Base-by-base conservation (phyloP, 2,113 vertebrate genomes). In the Lampris megalopsis region DNA sequence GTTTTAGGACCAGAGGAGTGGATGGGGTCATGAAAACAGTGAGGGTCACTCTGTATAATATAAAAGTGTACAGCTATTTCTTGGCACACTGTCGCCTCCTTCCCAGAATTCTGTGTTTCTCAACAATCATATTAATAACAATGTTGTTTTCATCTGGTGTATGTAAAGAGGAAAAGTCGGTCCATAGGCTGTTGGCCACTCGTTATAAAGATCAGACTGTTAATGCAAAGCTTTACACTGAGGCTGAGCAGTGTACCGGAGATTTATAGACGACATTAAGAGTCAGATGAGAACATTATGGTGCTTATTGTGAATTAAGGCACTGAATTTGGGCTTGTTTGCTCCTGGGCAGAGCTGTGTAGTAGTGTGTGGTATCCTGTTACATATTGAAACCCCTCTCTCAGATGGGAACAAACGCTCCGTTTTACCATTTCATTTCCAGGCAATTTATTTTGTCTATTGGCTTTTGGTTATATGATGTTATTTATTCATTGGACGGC, bases 241-340 rank as follows among this genome's bases (percentile, higher is more conserved):
- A 91, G 82, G 86, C 75, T 86, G 82, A 88, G 84, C 86, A 86
- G 89, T 84, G 84, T 71, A 80, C 53, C 53, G 13, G 80, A 90
- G 88, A 90, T 92, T 92, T 91, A 89, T 89, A 81, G 89, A 65
- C 77, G 75, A 81, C 89, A 90, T 91, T 91, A 91, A 77, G 68
- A 86, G 77, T 75, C 68, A 83, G 84, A 90, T 60, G 74, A 90
- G 90, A 92, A 91, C 89, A 90, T 89, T 88, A 87, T 40, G 57
- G 82, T 69, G 84, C 86, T 87, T 75, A 82, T 80, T 81, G 89
- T 91, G 89, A 89, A 91, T 90, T 88, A 91, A 80, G 87, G 81
- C 81, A 88, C 24, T 67, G 83, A 81, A 87, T 86, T 73, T 63
- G 63, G 87, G 81, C 84, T 82, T 85, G 90, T 87, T 91, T 86